A percentile compares a stretch with the other conserved stretches of the same genome.
phyloP scores from a whole-genome alignment of 2,888 invertebrate genomes.

The Erannis defoliaria region DNA sequence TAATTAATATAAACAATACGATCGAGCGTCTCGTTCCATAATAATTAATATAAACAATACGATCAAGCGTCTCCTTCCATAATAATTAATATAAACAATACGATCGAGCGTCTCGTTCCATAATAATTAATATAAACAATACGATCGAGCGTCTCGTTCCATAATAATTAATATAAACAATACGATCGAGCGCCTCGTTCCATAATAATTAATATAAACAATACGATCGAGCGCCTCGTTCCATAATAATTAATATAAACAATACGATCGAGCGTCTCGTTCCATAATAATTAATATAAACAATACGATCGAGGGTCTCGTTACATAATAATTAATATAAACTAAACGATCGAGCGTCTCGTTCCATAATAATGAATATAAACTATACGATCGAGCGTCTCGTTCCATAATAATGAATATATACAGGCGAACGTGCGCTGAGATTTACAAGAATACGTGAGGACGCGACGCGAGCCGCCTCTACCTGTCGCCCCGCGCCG shows the following conservation, averaged over 20 bases:
- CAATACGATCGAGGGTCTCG: conserved; percentile 59
- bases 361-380: no score
- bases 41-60: conserved; percentile 66
- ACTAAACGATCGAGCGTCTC: conserved; percentile 59
- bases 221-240: conserved; percentile 58
- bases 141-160: conserved; percentile 59
- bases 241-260: no score
- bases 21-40: conserved; percentile 49
- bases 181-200: conserved; percentile 58
- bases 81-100: conserved; percentile 65
- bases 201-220: no score
- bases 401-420: conserved; percentile 59
- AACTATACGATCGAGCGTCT: conserved; percentile 59
- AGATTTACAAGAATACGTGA: conserved; percentile 77
- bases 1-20: conserved; percentile 66
- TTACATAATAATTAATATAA: no score
- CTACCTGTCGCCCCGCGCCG: conserved; percentile 76
- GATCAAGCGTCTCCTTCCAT: no score
- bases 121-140: conserved; percentile 59
- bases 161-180: no score
- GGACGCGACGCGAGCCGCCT: conserved; percentile 45
- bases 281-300: no score
- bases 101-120: conserved; percentile 50
- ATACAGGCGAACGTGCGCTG: conserved; percentile 61
- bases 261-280: conserved; percentile 58